A percentile compares a stretch with the other conserved stretches of the same genome.
Conservation (phyloP, 2,888 invertebrate species). For the Urechis unicinctus region DNA sequence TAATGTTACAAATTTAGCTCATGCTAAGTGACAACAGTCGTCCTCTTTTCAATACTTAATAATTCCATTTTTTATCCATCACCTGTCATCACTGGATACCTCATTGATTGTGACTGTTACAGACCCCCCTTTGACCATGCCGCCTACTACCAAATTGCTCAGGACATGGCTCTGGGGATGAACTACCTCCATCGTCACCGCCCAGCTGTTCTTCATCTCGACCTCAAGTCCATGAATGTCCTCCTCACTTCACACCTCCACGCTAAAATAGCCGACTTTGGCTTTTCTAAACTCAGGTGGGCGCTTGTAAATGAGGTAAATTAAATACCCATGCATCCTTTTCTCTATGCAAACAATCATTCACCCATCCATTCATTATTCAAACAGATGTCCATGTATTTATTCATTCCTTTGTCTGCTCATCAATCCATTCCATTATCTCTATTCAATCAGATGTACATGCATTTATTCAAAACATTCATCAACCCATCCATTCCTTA, state of each 20-base stretch:
- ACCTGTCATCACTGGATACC: neutral
- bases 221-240: conserved; percentile 43
- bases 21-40: too few species aligned
- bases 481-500: too few species aligned
- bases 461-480: too few species aligned
- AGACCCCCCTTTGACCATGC: conserved; percentile 34
- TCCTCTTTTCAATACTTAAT: neutral
- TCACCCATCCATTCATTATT: too few species aligned
- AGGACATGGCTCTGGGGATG: conserved; percentile 40
- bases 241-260: conserved; percentile 30
- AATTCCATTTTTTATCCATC: too few species aligned
- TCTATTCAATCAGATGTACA: too few species aligned
- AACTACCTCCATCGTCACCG: conserved; percentile 41
- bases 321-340: too few species aligned
- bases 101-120: conserved; percentile 2
- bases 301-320: neutral
- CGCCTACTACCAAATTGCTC: conserved; percentile 35
- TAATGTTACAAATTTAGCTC: neutral
- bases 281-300: conserved; percentile 45
- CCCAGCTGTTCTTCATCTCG: conserved; percentile 39
- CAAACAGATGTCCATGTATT: too few species aligned
- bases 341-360: too few species aligned
- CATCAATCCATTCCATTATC: too few species aligned
- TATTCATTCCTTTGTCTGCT: too few species aligned
- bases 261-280: conserved; percentile 46